Conservation (phyloP, 2,113 vertebrate species). For the Zingel zingel region DNA sequence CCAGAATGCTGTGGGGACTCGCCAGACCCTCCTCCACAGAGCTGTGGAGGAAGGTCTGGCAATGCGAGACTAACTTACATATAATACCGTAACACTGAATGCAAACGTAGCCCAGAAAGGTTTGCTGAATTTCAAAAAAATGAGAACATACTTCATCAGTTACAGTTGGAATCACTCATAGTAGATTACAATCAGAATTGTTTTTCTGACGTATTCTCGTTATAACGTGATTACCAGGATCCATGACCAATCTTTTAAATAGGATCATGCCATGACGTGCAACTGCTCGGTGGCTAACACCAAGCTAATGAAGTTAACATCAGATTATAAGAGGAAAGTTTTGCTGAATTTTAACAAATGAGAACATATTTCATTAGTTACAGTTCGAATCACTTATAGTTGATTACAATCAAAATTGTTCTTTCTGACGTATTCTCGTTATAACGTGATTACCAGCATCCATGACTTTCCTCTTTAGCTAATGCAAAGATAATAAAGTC, state of each 20-base stretch:
- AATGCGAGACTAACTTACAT: too few species aligned
- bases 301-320: too few species aligned
- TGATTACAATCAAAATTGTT: background rate
- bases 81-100: background rate
- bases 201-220: background rate
- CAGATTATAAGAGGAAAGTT: too few species aligned
- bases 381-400: background rate
- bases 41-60: too few species aligned
- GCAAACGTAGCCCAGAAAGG: background rate
- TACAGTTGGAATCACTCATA: background rate
- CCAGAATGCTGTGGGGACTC: too few species aligned
- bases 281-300: too few species aligned
- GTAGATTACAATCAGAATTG: background rate
- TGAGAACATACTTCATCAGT: background rate
- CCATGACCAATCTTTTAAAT: too few species aligned
- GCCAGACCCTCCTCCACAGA: too few species aligned
- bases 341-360: background rate
- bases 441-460: background rate
- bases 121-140: background rate
- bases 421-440: background rate
- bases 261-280: too few species aligned
- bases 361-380: background rate
- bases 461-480: background rate
- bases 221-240: background rate
- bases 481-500: background rate